These are phyloP conservation scores for Ceyx cyanopectus DNA, from an alignment of 2,113 vertebrate genomes.

Conservation along the genomic window DNA sequence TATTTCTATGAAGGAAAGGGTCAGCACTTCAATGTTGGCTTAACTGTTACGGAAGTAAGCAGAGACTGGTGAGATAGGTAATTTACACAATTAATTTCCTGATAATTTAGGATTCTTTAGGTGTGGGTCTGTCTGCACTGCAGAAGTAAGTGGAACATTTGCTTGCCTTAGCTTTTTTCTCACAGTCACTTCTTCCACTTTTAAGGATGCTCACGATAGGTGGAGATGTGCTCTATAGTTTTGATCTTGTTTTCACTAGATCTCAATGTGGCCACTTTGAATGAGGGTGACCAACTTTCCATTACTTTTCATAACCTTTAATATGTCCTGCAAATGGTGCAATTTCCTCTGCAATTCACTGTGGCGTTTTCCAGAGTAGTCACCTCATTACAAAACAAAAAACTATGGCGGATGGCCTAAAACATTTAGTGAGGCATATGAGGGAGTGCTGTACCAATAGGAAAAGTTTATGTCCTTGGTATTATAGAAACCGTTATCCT, in stretches of 20 bases:
- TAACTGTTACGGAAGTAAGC: background rate
- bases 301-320: background rate
- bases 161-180: background rate
- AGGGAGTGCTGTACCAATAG: background rate
- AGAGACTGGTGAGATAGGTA: background rate
- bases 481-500: background rate
- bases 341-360: background rate
- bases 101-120: background rate
- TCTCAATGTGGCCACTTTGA: background rate
- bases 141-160: background rate
- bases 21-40: background rate
- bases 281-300: background rate
- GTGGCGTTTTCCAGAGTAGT: background rate
- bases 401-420: background rate
- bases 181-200: background rate
- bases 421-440: background rate
- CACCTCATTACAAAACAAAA: background rate
- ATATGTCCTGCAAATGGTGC: background rate
- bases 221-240: background rate
- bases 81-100: background rate
- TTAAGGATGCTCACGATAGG: background rate
- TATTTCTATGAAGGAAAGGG: background rate
- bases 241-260: background rate
- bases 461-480: background rate
- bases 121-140: background rate